Evolutionary conservation across 2,797 vertebrate species (phyloP).

Genomic region (Capromys pilorides): DNA sequence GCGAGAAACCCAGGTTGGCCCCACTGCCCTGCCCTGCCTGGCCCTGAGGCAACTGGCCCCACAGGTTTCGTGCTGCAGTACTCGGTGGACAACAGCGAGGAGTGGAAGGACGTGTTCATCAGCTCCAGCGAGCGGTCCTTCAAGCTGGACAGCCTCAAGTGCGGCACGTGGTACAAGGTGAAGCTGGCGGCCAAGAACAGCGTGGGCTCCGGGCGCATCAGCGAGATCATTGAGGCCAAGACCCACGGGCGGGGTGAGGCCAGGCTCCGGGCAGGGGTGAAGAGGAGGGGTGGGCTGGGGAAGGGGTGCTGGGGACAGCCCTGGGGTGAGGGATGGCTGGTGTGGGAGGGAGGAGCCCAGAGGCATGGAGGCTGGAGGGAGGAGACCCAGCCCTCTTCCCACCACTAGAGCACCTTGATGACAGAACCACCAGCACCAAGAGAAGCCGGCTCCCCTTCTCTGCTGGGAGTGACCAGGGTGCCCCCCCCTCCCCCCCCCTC

Average conservation of each 20-base stretch:
- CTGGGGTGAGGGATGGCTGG: too few relatives aligned
- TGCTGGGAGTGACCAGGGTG: background rate
- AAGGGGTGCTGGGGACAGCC: background rate
- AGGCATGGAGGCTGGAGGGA: background rate
- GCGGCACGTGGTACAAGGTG: slow-evolving; percentile 99
- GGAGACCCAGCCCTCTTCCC: background rate
- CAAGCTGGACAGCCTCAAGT: slow-evolving; percentile 97
- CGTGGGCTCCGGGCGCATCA: slow-evolving; percentile 97
- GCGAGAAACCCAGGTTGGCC: slow-evolving; percentile 74
- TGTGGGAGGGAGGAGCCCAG: background rate
- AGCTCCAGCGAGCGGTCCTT: slow-evolving; percentile 96
- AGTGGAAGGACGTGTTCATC: slow-evolving; percentile 98
- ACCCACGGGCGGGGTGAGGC: slow-evolving; percentile 95
- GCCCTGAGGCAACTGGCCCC: slow-evolving; percentile 24
- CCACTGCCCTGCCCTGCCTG: background rate
- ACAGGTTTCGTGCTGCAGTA: slow-evolving; percentile 98
- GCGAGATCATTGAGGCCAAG: slow-evolving; percentile 99
- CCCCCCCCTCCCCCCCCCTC: too few relatives aligned
- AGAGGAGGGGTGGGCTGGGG: background rate
- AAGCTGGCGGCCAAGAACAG: slow-evolving; percentile 99
- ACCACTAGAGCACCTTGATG: fast-evolving
- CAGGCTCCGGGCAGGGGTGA: slow-evolving; percentile 37
- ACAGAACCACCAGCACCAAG: background rate
- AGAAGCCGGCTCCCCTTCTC: background rate
- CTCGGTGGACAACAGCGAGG: slow-evolving; percentile 98